Percentiles rank a stretch among this genome's conserved stretches.
These are phyloP conservation scores for Dioctria linearis DNA, from an alignment of 2,888 invertebrate species.

Conservation along the genomic window DNA sequence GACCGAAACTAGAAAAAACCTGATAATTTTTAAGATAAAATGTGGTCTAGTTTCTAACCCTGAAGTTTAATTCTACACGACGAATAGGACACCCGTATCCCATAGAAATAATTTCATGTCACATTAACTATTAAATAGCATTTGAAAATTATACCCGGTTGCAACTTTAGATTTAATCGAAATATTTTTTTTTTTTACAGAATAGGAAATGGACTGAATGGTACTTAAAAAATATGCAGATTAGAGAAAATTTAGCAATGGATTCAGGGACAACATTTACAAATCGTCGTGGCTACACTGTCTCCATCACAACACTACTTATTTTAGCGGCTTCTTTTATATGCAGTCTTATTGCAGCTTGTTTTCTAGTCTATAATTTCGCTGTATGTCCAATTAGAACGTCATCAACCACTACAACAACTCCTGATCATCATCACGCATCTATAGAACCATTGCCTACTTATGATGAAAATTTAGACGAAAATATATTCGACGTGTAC, in stretches of 20 bases:
- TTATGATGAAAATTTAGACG: conserved; percentile 53
- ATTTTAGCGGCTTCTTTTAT: conserved; percentile 77
- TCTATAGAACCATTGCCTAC: conserved; percentile 48
- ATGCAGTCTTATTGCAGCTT: conserved; percentile 79
- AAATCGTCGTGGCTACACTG: conserved; percentile 73
- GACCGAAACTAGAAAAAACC: too few relatives aligned
- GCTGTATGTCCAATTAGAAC: conserved; percentile 76
- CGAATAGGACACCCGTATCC: too few relatives aligned
- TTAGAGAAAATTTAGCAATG: conserved; percentile 62
- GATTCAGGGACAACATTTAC: conserved; percentile 63
- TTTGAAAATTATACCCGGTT: too few relatives aligned
- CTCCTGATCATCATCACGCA: conserved; percentile 51
- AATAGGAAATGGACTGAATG: conserved; percentile 58
- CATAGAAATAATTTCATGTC: too few relatives aligned
- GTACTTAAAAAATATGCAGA: conserved; percentile 67
- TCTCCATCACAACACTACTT: conserved; percentile 78
- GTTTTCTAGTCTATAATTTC: conserved; percentile 84
- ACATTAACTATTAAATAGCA: too few relatives aligned
- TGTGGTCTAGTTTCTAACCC: too few relatives aligned
- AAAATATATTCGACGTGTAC: conserved; percentile 60
- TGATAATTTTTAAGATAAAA: too few relatives aligned
- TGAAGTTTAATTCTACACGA: too few relatives aligned
- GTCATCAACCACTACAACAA: conserved; percentile 53
- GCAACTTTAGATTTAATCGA: background rate
- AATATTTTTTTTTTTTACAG: background rate